These are phyloP conservation scores for Austrofundulus limnaeus DNA, from an alignment of 2,113 vertebrate species.

Conservation along the genomic window DNA sequence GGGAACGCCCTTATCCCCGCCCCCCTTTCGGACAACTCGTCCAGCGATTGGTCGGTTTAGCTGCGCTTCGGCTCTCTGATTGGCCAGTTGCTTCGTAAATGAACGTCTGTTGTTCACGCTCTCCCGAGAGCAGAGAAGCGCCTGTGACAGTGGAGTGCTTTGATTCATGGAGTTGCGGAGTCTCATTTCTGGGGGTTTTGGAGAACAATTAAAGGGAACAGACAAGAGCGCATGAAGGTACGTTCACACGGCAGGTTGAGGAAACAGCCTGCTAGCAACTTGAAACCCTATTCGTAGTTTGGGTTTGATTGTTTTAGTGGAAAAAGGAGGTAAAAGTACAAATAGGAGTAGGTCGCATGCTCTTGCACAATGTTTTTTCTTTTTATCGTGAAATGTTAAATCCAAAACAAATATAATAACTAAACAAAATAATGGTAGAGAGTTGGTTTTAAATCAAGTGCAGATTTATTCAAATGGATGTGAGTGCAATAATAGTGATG, in stretches of 20 bases:
- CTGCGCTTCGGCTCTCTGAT: constrained; percentile 35
- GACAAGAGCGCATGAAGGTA: constrained; percentile 70
- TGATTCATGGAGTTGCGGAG: constrained; percentile 52
- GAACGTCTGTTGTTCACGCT: constrained; percentile 56
- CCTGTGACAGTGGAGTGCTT: constrained; percentile 53
- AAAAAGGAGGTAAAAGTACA: not conserved
- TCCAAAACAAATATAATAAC: not conserved
- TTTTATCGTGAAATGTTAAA: too few relatives aligned
- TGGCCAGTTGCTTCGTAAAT: constrained; percentile 50
- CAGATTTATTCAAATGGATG: constrained; percentile 30
- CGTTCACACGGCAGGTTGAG: constrained; percentile 6
- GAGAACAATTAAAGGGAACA: constrained; percentile 42
- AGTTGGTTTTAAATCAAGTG: constrained; percentile 16
- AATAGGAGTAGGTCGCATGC: constrained; percentile 14
- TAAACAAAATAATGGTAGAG: not conserved
- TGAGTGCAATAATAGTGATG: constrained; percentile 36
- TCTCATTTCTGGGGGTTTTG: constrained; percentile 31
- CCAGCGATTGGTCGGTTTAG: constrained; percentile 37
- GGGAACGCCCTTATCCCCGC: constrained; percentile 34
- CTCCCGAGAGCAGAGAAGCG: constrained; percentile 31
- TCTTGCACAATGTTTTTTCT: too few relatives aligned
- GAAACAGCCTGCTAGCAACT: not conserved
- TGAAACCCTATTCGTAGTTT: not conserved
- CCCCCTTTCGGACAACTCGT: not conserved
- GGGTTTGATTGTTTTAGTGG: not conserved